A percentile compares a stretch with the other conserved stretches of the same genome.
These are phyloP conservation scores for Mactromeris polynyma DNA, from an alignment of 2,888 invertebrate species.

Conservation along the genomic window DNA sequence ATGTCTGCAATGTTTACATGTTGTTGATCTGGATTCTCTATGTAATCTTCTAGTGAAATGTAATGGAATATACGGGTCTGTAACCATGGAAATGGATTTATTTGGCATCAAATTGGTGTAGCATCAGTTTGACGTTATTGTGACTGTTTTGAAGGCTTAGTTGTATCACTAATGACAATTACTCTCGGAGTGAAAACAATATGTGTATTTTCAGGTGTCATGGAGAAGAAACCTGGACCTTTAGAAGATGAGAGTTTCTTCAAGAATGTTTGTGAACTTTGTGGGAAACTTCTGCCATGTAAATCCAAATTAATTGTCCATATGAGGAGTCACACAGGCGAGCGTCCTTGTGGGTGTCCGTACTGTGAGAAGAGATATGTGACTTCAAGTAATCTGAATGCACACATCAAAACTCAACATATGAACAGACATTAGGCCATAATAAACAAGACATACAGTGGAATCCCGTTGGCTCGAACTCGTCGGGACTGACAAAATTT, in stretches of 20 bases:
- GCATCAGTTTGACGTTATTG: too few relatives aligned
- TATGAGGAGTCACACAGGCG: background rate
- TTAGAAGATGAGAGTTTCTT: background rate
- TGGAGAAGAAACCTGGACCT: background rate
- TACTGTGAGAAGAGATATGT: background rate
- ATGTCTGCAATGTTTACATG: too few relatives aligned
- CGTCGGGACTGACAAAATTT: too few relatives aligned
- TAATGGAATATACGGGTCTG: too few relatives aligned
- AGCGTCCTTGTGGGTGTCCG: background rate
- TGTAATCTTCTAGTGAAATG: too few relatives aligned
- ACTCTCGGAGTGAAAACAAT: background rate
- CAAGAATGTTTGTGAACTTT: background rate
- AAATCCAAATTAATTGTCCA: background rate
- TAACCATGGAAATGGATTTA: too few relatives aligned
- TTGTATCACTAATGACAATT: too few relatives aligned
- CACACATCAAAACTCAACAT: background rate
- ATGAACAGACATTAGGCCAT: background rate
- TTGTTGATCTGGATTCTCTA: too few relatives aligned
- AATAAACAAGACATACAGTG: too few relatives aligned
- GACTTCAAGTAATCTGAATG: background rate
- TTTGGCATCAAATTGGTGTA: too few relatives aligned
- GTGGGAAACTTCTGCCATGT: background rate
- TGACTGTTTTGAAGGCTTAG: too few relatives aligned
- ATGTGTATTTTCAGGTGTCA: background rate
- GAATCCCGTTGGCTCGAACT: too few relatives aligned